Evolutionary conservation across 2,797 vertebrate genomes (phyloP).

Genomic region (Pagetopsis macropterus): DNA sequence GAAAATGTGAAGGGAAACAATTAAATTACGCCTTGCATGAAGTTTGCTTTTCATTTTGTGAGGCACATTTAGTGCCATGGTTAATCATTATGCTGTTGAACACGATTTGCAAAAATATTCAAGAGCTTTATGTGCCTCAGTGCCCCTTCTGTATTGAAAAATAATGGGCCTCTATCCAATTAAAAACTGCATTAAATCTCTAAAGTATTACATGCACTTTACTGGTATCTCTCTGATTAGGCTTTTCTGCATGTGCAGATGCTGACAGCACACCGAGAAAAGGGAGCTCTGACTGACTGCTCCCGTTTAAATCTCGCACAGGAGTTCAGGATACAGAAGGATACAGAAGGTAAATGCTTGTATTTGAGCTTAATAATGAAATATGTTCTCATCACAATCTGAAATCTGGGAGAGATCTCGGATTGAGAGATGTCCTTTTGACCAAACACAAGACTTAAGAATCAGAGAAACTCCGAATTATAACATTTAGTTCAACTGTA

Average conservation of each 20-base stretch:
- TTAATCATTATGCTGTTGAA: constrained; percentile 91
- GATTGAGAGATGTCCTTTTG: not conserved
- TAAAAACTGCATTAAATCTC: constrained; percentile 91
- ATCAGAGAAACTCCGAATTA: no score
- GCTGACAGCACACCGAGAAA: constrained; percentile 81
- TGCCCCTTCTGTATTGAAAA: constrained; percentile 90
- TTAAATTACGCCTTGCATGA: constrained; percentile 90
- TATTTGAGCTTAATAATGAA: constrained; percentile 25
- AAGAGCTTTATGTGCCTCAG: constrained; percentile 90
- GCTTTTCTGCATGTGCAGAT: constrained; percentile 88
- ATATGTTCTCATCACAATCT: constrained; percentile 19
- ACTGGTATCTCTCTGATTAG: constrained; percentile 87
- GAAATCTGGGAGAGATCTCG: constrained; percentile 23
- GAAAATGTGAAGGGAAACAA: constrained; percentile 90
- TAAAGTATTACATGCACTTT: constrained; percentile 90
- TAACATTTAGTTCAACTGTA: not conserved
- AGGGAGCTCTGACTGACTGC: constrained; percentile 74
- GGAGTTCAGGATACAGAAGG: constrained; percentile 63
- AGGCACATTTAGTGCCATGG: constrained; percentile 88
- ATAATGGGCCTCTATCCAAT: constrained; percentile 91
- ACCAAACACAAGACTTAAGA: not conserved
- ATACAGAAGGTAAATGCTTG: constrained; percentile 46
- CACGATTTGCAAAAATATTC: constrained; percentile 91
- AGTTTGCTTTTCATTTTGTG: constrained; percentile 92
- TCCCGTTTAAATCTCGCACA: constrained; percentile 74